Evolutionary conservation across 1,140 invertebrate species (phyloP).

Genomic region (Drusus annulatus): DNA sequence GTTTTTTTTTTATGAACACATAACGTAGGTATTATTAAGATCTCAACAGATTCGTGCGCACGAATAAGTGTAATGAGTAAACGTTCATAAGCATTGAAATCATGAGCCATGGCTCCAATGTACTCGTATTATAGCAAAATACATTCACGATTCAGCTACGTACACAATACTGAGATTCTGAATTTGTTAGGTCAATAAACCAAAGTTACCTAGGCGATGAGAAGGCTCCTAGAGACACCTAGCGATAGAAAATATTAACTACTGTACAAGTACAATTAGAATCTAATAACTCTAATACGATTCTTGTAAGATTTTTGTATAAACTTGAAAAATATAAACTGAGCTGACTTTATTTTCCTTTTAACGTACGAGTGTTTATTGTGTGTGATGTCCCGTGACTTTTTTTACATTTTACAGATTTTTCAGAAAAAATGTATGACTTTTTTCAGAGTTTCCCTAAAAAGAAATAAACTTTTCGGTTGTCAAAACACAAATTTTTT

Average conservation of each 20-base stretch:
- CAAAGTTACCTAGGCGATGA: constrained; percentile 43
- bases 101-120: constrained; percentile 9
- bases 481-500: too few relatives aligned
- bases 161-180: not conserved
- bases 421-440: too few relatives aligned
- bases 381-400: too few relatives aligned
- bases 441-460: too few relatives aligned
- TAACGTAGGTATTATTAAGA: not conserved
- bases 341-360: too few relatives aligned
- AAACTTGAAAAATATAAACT: not conserved
- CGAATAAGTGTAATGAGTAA: constrained; percentile 6
- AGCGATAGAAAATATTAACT: constrained; percentile 27
- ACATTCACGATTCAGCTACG: constrained; percentile 1
- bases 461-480: too few relatives aligned
- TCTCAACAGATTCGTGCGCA: not conserved
- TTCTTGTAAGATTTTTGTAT: not conserved
- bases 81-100: constrained; percentile 2
- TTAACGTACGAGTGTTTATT: too few relatives aligned
- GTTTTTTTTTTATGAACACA: too few relatives aligned
- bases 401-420: too few relatives aligned
- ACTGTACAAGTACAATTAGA: not conserved
- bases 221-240: constrained; percentile 35
- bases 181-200: constrained; percentile 56
- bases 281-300: not conserved
- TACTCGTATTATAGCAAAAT: constrained; percentile 24